phyloP scores from a whole-genome alignment of 2,797 vertebrate species.

The Arctocebus calabarensis region DNA sequence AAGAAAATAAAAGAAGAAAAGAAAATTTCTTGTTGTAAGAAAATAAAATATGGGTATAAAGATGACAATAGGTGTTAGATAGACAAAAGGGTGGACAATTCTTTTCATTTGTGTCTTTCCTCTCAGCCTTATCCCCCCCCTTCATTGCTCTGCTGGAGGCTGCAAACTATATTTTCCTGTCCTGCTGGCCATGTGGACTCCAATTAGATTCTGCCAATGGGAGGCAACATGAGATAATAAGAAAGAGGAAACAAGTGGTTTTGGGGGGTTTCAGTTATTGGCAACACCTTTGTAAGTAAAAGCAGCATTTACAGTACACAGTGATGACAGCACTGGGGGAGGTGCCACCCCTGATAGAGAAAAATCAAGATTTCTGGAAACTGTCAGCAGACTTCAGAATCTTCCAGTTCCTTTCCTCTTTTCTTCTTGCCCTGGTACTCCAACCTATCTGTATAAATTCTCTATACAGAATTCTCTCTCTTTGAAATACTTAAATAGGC shows the following conservation, averaged over 20 bases:
- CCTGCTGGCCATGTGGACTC: background rate
- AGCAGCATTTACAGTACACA: background rate
- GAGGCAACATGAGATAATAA: background rate
- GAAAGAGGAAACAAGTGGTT: background rate
- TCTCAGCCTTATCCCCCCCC: background rate
- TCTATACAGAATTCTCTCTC: background rate
- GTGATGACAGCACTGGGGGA: background rate
- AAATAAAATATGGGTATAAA: background rate
- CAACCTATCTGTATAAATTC: background rate
- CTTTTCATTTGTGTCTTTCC: background rate
- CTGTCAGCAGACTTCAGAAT: background rate
- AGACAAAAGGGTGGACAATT: background rate
- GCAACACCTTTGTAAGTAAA: background rate
- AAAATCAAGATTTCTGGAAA: slow-evolving; percentile 1
- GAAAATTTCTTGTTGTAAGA: background rate
- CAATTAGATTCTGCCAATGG: background rate
- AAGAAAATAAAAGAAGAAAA: no score
- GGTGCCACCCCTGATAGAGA: background rate
- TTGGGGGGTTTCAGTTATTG: background rate
- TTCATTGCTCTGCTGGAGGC: background rate
- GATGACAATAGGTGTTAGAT: background rate
- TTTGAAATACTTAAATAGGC: background rate
- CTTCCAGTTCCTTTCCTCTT: background rate
- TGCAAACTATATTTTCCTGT: background rate
- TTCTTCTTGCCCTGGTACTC: background rate